Evolutionary conservation across 1,140 invertebrate genomes (phyloP), one percentile per base, ranked within the genome.

Genomic region (Caenorhabditis latens): DNA sequence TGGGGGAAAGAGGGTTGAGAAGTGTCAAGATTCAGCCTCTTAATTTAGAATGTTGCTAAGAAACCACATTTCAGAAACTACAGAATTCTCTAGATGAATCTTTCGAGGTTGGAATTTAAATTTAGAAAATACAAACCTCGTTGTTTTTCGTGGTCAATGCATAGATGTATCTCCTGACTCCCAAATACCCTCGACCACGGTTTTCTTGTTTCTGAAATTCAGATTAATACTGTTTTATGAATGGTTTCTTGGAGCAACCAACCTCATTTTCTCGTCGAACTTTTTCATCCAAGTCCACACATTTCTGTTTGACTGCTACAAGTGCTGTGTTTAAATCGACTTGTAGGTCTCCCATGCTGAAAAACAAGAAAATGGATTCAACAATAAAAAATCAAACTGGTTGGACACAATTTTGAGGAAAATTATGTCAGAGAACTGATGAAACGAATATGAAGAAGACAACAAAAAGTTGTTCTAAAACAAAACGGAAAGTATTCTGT

Each of bases 271-370:
- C 71, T 32, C 71, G 16, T 79, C 71, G 71, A 79, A 79, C 14
- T 24, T 79, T 48, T 14, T 50, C 71, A 24, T 79, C 71, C 71
- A 79, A 79, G 71, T 79, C 71, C 71, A 79, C 71, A 79, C 71
- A 79, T 79, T 79, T 79, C 46, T 79, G 71, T 50, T 79, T 79
- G n/a, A 79, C 71, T 8, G 71, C 71, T 50, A 50, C 71, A 48
- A 79, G 46, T n/a, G 71, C 71, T 11, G 71, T 42, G 19, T 79
- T 79, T n/a, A 79, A 50, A 11, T 79, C 71, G 19, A 79, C 71
- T 79, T 79, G 46, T 79, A 79, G 71, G 71, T 79, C 71, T 79
- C 19, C n/a, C 71, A 79, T 79, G 46, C 71, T 79, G 71, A 79
- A 79, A 79, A 32, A 11, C 16, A 32, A 32, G 32, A 32, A 32